Percentiles rank a stretch among this genome's conserved stretches.
phyloP scores from a whole-genome alignment of 2,888 invertebrate genomes.

The Rhagium mordax region DNA sequence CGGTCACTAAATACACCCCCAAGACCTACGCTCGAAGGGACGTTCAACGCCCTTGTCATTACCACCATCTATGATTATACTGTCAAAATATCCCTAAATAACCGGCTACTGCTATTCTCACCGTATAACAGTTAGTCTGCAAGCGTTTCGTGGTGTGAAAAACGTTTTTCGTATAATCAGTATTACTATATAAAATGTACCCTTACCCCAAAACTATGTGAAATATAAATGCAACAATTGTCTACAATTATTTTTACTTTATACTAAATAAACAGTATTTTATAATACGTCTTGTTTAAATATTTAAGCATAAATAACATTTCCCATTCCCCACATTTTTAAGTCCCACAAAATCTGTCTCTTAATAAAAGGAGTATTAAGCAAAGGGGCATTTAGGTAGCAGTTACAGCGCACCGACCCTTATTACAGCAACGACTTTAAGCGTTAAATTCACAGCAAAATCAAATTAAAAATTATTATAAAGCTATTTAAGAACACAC shows the following conservation, averaged over 20 bases:
- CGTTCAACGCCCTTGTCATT: conserved; percentile 51
- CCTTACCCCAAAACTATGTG: no score
- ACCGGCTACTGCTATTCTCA: neutral
- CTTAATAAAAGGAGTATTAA: neutral
- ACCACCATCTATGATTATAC: conserved; percentile 54
- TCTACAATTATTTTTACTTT: no score
- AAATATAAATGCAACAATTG: no score
- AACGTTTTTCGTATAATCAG: neutral
- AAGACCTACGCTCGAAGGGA: conserved; percentile 36
- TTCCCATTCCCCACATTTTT: no score
- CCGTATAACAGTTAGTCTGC: neutral
- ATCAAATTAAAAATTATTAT: conserved; percentile 53
- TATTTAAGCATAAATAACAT: no score
- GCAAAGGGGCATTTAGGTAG: neutral
- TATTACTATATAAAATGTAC: no score
- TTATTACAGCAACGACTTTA: conserved; percentile 11
- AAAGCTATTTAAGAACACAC: conserved; percentile 52
- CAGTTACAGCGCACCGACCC: conserved; percentile 11
- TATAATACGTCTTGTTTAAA: no score
- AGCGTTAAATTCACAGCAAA: conserved; percentile 52
- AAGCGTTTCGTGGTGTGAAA: neutral
- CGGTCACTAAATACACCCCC: conserved; percentile 53
- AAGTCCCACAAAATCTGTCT: neutral
- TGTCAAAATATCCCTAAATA: conserved; percentile 49
- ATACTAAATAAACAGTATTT: no score